Evolutionary conservation across 1,140 invertebrate species (phyloP).

Genomic region (Bombus breviceps): DNA sequence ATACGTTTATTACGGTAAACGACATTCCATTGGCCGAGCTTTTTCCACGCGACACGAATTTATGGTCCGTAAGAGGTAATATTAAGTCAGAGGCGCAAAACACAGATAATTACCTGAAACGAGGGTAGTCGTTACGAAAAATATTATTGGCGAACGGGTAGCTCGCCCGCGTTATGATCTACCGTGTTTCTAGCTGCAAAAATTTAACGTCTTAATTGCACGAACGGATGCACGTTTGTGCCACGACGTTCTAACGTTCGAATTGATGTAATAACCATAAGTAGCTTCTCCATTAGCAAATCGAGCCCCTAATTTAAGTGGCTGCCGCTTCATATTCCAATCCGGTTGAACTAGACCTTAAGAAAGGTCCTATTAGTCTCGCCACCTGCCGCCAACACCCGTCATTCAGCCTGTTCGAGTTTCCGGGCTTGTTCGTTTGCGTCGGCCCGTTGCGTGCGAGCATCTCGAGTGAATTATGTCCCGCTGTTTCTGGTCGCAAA

Average conservation of each 20-base stretch:
- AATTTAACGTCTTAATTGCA: slow-evolving; percentile 49
- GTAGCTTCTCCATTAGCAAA: slow-evolving; percentile 57
- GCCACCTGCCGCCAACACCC: slow-evolving; percentile 60
- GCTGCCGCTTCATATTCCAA: slow-evolving; percentile 58
- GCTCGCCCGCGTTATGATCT: slow-evolving; percentile 34
- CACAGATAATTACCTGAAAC: slow-evolving; percentile 10
- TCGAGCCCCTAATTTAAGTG: slow-evolving; percentile 62
- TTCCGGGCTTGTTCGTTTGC: slow-evolving; percentile 7
- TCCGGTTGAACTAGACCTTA: slow-evolving; percentile 58
- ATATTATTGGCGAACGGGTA: slow-evolving; percentile 19
- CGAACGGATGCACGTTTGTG: neutral
- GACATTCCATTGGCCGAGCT: neutral
- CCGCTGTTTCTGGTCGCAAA: slow-evolving; percentile 44
- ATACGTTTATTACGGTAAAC: neutral
- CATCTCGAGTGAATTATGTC: slow-evolving; percentile 61
- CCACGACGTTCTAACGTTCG: slow-evolving; percentile 23
- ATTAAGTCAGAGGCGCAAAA: neutral
- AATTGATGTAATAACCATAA: slow-evolving; percentile 64
- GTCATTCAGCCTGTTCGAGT: slow-evolving; percentile 20
- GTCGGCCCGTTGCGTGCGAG: slow-evolving; percentile 52
- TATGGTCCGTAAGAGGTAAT: slow-evolving; percentile 2
- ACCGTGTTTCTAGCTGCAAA: slow-evolving; percentile 6
- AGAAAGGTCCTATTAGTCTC: slow-evolving; percentile 68
- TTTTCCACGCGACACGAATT: neutral
- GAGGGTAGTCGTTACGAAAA: slow-evolving; percentile 25